Evolutionary conservation across 2,797 vertebrate genomes (phyloP), one percentile per base, ranked within the genome.

Genomic region (Botia almorhae): DNA sequence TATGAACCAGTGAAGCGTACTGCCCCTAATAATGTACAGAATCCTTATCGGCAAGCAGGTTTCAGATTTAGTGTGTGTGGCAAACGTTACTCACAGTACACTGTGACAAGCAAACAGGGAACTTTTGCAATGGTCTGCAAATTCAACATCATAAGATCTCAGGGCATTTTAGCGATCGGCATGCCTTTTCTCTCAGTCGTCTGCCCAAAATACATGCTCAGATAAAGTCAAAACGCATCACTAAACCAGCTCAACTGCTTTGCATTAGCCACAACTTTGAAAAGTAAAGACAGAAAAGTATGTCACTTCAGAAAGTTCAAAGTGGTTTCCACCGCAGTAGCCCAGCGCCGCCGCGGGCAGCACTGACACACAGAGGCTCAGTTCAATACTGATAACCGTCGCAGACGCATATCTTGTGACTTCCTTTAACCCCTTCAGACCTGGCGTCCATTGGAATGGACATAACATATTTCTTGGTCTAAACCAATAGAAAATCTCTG

Each of bases 401-500:
- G 81, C 65, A 71, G 58, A 51, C 51, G 86, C 82, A 74, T 73
- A 87, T 89, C 89, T 90, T 91, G 89, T 93, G 93, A 93, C 89
- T 88, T 68, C 68, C 85, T 85, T 87, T 78, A 71, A 81, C n/a
- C n/a, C n/a, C n/a, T n/a, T n/a, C n/a, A n/a, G n/a, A n/a, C n/a
- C n/a, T n/a, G n/a, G n/a, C n/a, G n/a, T n/a, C n/a, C n/a, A n/a
- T n/a, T n/a, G n/a, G n/a, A n/a, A n/a, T n/a, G n/a, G n/a, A n/a
- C n/a, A n/a, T n/a, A n/a, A n/a, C n/a, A n/a, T n/a, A n/a, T n/a
- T n/a, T n/a, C n/a, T n/a, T n/a, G n/a, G n/a, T n/a, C n/a, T n/a
- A n/a, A n/a, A n/a, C n/a, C n/a, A n/a, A n/a, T n/a, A n/a, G n/a
- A n/a, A n/a, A n/a, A n/a, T n/a, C n/a, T n/a, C n/a, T n/a, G n/a